Base-by-base conservation (phyloP, 2,888 invertebrate genomes). In the Eudasyphora cyanicolor region DNA sequence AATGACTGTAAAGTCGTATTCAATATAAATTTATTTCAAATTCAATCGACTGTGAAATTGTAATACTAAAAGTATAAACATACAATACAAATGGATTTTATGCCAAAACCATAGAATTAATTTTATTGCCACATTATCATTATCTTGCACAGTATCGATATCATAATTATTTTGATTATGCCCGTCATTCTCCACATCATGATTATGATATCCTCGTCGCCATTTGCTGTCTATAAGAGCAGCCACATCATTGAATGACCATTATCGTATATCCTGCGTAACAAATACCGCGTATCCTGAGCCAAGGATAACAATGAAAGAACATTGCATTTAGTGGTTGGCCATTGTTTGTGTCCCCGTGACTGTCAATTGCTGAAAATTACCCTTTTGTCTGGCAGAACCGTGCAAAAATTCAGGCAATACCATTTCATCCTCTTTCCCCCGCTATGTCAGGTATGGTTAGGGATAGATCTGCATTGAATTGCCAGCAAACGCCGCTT, bases 371-470 rank as follows among this genome's bases (percentile, higher is more conserved):
- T 64, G 35, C 12, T 38, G 38, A 64, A 35, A 35, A 19, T 38
- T 64, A 64, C 62, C 62, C 62, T 62, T 60, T 62, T 32, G 64
- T 64, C 64, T n/a, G n/a, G n/a, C n/a, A 64, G 35, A 32, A 38
- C 35, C 64, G 38, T 64, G 35, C 64, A 64, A 45, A 45, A 64
- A 64, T 64, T 38, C 38, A 64, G n/a, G 64, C 64, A 38, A 64
- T 64, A 35, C n/a, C n/a, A n/a, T n/a, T n/a, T n/a, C n/a, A n/a
- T 64, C 8, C 32, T 32, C 12, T 17, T 27, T 27, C 21, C 14
- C n/a, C 62, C 17, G 1, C 8, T 32, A 35, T 38, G 35, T n/a
- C 1, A 38, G 35, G 14, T n/a, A n/a, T 38, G 38, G 38, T 35
- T 12, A 64, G 12, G 10, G 7, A 2, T n/a, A 64, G 19, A 45